These are phyloP conservation scores for Drosophila truncata DNA, from an alignment of 1,140 invertebrate species.

Conservation along the genomic window DNA sequence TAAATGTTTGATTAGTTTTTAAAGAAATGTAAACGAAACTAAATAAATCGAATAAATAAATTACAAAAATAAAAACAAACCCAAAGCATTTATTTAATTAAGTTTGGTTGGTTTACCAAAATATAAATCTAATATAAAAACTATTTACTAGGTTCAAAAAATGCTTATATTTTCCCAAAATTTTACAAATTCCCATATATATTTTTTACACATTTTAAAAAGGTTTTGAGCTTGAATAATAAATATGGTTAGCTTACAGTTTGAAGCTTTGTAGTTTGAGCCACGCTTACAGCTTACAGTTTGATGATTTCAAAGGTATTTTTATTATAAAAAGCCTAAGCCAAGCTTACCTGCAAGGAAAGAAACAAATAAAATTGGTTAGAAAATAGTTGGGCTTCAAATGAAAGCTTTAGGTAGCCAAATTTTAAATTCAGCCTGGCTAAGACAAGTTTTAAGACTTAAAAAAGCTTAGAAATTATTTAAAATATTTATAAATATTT, in stretches of 20 bases:
- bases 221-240: slow-evolving; percentile 6
- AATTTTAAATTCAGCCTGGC: background rate
- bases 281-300: slow-evolving; percentile 16
- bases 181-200: background rate
- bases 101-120: too few species aligned
- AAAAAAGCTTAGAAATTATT: background rate
- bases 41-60: slow-evolving; percentile 19
- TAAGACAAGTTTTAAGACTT: background rate
- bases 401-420: background rate
- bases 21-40: slow-evolving; percentile 4
- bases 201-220: background rate
- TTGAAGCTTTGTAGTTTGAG: background rate
- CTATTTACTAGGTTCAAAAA: too few species aligned
- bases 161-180: too few species aligned
- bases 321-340: slow-evolving; percentile 1
- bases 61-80: background rate
- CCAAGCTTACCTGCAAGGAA: slow-evolving; percentile 55
- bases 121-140: too few species aligned
- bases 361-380: background rate
- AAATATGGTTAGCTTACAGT: slow-evolving; percentile 12
- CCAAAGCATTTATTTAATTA: background rate
- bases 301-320: background rate
- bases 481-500: background rate
- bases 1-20: slow-evolving; percentile 25
- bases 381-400: background rate